Conservation (phyloP, 2,888 invertebrate genomes). For the Pimpla rufipes region DNA sequence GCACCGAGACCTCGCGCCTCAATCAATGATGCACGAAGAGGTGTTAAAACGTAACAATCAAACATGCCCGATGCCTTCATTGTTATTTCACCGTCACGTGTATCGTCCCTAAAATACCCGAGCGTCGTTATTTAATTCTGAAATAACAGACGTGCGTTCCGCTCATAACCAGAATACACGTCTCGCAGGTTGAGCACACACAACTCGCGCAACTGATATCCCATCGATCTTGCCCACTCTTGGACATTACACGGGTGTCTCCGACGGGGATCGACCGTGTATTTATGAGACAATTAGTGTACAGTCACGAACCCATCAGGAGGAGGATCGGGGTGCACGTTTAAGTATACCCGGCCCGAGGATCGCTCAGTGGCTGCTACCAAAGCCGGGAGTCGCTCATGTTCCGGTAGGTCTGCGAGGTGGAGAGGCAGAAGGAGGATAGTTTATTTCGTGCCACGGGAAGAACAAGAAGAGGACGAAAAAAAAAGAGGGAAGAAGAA, state of each 20-base stretch:
- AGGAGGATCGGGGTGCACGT: not conserved
- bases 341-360: not conserved
- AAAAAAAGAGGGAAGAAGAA: constrained; percentile 1
- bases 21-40: too few relatives aligned
- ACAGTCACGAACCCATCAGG: not conserved
- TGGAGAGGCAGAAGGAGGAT: too few relatives aligned
- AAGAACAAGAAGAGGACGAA: not conserved
- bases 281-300: constrained; percentile 23
- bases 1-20: too few relatives aligned
- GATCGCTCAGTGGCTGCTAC: constrained; percentile 4
- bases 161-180: not conserved
- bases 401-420: not conserved
- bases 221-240: constrained; percentile 19
- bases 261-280: constrained; percentile 9
- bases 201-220: constrained; percentile 16
- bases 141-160: too few relatives aligned
- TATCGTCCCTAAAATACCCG: too few relatives aligned
- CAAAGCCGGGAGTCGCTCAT: not conserved
- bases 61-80: too few relatives aligned
- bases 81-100: too few relatives aligned
- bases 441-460: too few relatives aligned
- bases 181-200: not conserved
- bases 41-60: too few relatives aligned
- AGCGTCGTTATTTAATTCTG: too few relatives aligned
- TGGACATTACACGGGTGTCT: constrained; percentile 17